Evolutionary conservation across 2,797 vertebrate species (phyloP), one percentile per base, ranked within the genome.

Genomic region (Sandelia bainsii): DNA sequence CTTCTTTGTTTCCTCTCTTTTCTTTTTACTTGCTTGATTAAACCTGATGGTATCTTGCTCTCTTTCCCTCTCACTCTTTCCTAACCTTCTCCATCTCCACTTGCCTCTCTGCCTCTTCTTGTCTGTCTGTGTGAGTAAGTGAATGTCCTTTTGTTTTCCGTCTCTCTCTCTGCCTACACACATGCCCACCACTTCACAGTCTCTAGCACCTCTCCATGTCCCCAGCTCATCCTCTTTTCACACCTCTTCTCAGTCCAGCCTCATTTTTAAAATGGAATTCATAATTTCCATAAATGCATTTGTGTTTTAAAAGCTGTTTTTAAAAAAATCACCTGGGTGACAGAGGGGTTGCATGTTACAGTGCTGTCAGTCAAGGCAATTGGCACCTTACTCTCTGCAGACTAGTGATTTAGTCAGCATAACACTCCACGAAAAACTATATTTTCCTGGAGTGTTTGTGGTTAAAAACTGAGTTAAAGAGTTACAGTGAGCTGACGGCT

Each of bases 161-260:
- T n/a, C n/a, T 62, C 19, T 57, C 56, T 39, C 37, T 58, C n/a
- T 12, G n/a, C 82, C 75, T 13, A 66, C 79, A 10, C 76, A 62
- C 39, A 52, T 29, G 5, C 42, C 57, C 72, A 46, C 61, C 72
- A 63, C 79, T 79, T 69, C 77, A 61, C 3, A 37, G 45, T 87
- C 79, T 87, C 67, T 34, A 79, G 72, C 83, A 75, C 75, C 77
- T 79, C 75, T 80, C 45, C 64, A 72, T 50, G 52, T 64, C 54
- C 25, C 5, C 32, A 9, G 16, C 59, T 66, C 12, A 22, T 68
- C 53, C 27, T 75, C 34, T 42, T 13, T 76, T 77, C 75, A 66
- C 77, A 51, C 77, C 67, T 75, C 62, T 17, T 56, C 49, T 29
- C 22, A 5, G 14, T 34, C 53, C 70, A 62, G 5, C 40, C 27